Percentiles rank a stretch among this genome's conserved stretches.
Conservation (phyloP, 2,888 invertebrate genomes). For the Lumbricus terrestris region DNA sequence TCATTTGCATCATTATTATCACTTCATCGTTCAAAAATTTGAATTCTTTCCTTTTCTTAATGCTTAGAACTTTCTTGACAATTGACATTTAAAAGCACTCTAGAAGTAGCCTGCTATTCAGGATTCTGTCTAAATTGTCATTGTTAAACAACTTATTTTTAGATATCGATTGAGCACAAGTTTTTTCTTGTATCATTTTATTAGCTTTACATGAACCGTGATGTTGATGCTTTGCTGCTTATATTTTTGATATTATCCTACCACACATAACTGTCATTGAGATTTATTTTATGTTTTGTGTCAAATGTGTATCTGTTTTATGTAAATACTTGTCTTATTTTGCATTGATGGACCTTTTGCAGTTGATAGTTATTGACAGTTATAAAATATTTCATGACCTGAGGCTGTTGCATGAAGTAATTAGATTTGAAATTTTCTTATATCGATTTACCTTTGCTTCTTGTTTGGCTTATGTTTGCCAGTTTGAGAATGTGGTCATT, state of each 20-base stretch:
- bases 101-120: background rate
- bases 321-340: too few relatives aligned
- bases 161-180: background rate
- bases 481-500: too few relatives aligned
- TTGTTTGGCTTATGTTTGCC: too few relatives aligned
- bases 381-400: too few relatives aligned
- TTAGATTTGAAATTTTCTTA: too few relatives aligned
- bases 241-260: background rate
- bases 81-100: background rate
- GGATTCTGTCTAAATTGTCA: background rate
- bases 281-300: background rate
- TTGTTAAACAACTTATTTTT: background rate
- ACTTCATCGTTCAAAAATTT: background rate
- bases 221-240: background rate
- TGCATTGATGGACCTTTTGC: too few relatives aligned
- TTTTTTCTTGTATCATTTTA: background rate
- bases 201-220: background rate
- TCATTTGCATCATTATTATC: background rate
- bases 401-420: too few relatives aligned
- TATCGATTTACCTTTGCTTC: too few relatives aligned
- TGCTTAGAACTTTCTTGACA: background rate
- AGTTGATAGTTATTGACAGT: too few relatives aligned
- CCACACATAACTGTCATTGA: background rate
- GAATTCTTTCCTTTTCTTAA: background rate
- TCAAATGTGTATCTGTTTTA: too few relatives aligned